Percentiles rank a stretch among this genome's conserved stretches.
phyloP scores from a whole-genome alignment of 2,113 vertebrate genomes.

The Actenoides lindsayi region DNA sequence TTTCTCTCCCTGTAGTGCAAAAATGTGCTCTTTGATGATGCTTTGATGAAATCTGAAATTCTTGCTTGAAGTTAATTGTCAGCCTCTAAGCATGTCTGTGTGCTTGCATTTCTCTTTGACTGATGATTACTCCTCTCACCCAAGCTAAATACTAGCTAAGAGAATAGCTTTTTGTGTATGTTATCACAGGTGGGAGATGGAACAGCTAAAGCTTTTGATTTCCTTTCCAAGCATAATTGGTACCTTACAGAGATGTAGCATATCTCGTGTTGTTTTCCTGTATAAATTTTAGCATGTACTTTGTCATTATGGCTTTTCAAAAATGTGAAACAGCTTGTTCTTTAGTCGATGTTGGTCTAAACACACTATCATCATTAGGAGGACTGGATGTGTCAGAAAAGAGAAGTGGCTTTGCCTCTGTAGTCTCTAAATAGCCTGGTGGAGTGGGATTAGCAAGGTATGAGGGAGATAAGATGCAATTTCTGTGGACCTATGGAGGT shows the following conservation, averaged over 20 bases:
- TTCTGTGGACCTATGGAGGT: neutral
- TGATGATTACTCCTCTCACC: neutral
- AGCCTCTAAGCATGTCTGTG: neutral
- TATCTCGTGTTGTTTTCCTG: neutral
- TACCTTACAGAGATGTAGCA: neutral
- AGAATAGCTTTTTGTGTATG: neutral
- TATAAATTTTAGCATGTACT: neutral
- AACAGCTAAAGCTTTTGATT: constrained; percentile 2
- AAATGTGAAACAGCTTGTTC: neutral
- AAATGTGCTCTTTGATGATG: neutral
- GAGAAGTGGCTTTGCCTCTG: neutral
- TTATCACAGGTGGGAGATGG: neutral
- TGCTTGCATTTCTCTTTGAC: neutral
- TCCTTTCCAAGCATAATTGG: neutral
- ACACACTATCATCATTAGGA: neutral
- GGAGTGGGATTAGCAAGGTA: neutral
- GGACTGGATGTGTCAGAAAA: neutral
- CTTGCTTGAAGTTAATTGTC: neutral
- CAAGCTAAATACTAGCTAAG: neutral
- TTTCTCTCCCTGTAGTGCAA: neutral
- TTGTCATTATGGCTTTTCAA: neutral
- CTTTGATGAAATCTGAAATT: constrained; percentile 5
- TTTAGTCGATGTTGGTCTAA: fast-evolving
- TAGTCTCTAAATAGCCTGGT: neutral
- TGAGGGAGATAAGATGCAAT: neutral